Base-by-base conservation (phyloP, 1,140 invertebrate species). In the Drosophila santomea region DNA sequence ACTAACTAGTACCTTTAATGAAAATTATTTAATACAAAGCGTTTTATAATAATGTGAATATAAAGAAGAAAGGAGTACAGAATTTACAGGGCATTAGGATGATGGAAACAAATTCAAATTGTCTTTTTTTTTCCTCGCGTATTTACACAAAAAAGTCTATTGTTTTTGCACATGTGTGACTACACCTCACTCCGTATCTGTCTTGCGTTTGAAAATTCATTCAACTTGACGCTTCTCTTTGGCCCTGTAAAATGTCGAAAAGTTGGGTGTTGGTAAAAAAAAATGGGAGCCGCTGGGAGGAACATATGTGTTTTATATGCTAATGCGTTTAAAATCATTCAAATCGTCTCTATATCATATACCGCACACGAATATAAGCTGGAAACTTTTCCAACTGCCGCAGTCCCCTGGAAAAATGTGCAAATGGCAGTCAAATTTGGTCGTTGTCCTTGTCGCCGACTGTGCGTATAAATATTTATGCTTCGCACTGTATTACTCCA, bases 261-360 rank as follows among this genome's bases (percentile, higher is more conserved):
- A 51, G 38, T 51, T 64, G 41, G 63, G 60, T 35, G n/a, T 23
- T 41, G 14, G 38, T 35, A 48, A 20, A 20, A 36, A 17, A 20
- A 36, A 50, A n/a, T 20, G 38, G 38, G 17, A 28, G 4, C 28
- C 38, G 32, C 4, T 25, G 23, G 43, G 36, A 64, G 23, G 36
- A 52, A 48, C 64, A 35, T 51, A 36, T 60, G 54, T 69, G 80
- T 79, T 84, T 76, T 71, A 68, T 79, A 76, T 83, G 71, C 71
- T 80, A 83, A 83, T 83, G 71, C 54, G 75, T 76, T 83, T 83
- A 75, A 84, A 83, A 79, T 67, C 80, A 79, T 83, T 83, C 80
- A 83, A 83, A 83, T 67, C 64, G 51, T 62, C 15, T 73, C 54
- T 71, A 35, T 62, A 64, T 64, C 43, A 25, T 52, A 44, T 14